Evolutionary conservation across 2,113 vertebrate species (phyloP).

Genomic region (Ophiodon elongatus): DNA sequence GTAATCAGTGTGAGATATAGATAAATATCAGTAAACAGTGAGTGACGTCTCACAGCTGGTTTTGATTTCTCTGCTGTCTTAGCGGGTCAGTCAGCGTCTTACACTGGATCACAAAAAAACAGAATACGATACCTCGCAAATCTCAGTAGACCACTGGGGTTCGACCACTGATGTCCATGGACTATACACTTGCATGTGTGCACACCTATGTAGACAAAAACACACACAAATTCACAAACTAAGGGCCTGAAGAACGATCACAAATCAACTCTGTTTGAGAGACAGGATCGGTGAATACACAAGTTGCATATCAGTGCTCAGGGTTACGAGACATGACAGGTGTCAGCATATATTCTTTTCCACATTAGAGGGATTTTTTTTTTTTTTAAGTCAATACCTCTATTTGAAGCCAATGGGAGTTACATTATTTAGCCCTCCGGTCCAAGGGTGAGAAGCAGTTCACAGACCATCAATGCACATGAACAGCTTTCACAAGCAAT

Average conservation of each 20-base stretch:
- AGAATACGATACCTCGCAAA: constrained; percentile 75
- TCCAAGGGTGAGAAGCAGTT: constrained; percentile 59
- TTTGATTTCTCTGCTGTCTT: constrained; percentile 74
- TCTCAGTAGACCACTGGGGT: constrained; percentile 57
- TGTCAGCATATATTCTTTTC: constrained; percentile 49
- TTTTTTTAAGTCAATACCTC: constrained; percentile 36
- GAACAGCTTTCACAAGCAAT: constrained; percentile 68
- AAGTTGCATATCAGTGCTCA: constrained; percentile 17
- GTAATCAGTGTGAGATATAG: constrained; percentile 64
- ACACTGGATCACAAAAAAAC: constrained; percentile 62
- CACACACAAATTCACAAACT: constrained; percentile 21
- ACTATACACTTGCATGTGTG: constrained; percentile 47
- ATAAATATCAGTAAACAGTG: constrained; percentile 72
- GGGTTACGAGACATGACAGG: constrained; percentile 44
- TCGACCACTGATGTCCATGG: constrained; percentile 56
- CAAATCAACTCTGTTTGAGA: constrained; percentile 29
- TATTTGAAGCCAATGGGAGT: constrained; percentile 41
- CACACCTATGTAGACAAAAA: constrained; percentile 12
- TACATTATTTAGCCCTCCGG: constrained; percentile 36
- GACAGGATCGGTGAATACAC: constrained; percentile 27
- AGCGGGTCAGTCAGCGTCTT: constrained; percentile 68
- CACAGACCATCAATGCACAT: constrained; percentile 56
- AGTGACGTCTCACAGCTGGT: constrained; percentile 75
- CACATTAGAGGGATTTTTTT: constrained; percentile 58
- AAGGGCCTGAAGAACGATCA: constrained; percentile 2